Evolutionary conservation across 1,140 invertebrate species (phyloP), one percentile per base, ranked within the genome.

Genomic region (Probaryconus sp.): DNA sequence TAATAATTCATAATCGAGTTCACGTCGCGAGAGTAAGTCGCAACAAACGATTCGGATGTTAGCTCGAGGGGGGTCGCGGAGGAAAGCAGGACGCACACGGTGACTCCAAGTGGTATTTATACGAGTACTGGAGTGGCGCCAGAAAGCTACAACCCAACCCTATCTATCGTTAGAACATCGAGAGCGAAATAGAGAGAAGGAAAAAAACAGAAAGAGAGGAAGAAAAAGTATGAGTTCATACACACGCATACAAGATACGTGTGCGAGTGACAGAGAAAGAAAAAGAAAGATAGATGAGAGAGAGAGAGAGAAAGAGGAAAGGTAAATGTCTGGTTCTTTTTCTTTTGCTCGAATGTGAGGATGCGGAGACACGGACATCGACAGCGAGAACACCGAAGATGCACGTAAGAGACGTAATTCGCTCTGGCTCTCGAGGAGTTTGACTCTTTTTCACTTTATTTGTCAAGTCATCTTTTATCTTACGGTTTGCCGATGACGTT

Each of bases 51-150:
- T 45, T 51, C 30, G 26, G 20, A 70, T 61, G 64, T 63, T 55
- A 42, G 68, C 58, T 58, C 50, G 53, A n/a, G 50, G 67, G 43
- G 38, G 51, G 67, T 53, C 24, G 51, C 31, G 35, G 37, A 64
- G 70, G 50, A 47, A 69, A 42, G 53, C 40, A 47, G 65, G 53
- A 70, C 68, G 47, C 77, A 73, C 43, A 58, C 71, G 77, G 76
- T 81, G 77, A 83, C 78, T 82, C 80, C 78, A 75, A 75, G 78
- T 72, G 76, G 79, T 86, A 84, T 87, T 86, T 86, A 85, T 85
- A 84, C 69, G 81, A 72, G 76, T 73, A 55, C 76, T 86, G 85
- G 85, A 86, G 78, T 80, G 80, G 72, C 79, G 86, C 84, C 86
- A 87, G 86, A 84, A 87, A 82, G 77, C 80, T 80, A 80, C 79